Evolutionary conservation across 2,113 vertebrate species (phyloP).

Genomic region (Oreocharis arfaki): DNA sequence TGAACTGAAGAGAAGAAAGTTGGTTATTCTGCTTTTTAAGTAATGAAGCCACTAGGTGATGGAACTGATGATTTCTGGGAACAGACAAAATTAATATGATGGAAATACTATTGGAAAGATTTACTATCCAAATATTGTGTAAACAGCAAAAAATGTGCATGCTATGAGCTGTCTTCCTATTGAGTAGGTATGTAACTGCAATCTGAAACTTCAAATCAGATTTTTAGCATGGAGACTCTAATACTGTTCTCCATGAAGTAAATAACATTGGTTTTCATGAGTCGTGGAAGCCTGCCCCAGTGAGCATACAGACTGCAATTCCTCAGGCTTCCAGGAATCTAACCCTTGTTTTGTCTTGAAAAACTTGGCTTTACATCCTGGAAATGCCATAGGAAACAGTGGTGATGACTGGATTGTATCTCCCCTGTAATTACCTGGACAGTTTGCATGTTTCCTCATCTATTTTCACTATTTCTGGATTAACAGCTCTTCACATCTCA

Average conservation of each 20-base stretch:
- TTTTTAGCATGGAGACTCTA: not conserved
- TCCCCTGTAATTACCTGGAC: not conserved
- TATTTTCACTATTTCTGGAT: not conserved
- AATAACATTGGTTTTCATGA: not conserved
- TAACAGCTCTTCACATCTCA: not conserved
- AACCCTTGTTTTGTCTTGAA: not conserved
- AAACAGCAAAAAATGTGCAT: not conserved
- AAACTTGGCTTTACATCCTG: not conserved
- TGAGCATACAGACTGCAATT: not conserved
- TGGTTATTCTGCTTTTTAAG: not conserved
- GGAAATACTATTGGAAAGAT: not conserved
- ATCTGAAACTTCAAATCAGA: not conserved
- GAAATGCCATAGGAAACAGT: not conserved
- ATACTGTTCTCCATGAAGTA: not conserved
- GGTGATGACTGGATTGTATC: not conserved
- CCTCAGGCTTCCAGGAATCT: not conserved
- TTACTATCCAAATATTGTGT: not conserved
- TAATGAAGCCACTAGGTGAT: not conserved
- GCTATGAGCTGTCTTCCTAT: not conserved
- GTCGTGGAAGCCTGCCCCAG: not conserved
- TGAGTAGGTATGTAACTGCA: not conserved
- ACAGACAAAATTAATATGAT: not conserved
- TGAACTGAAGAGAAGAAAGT: not conserved
- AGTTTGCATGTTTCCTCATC: not conserved
- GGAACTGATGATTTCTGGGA: not conserved